Conservation (phyloP, 2,113 vertebrate species). For the Sphaerodactylus townsendi region DNA sequence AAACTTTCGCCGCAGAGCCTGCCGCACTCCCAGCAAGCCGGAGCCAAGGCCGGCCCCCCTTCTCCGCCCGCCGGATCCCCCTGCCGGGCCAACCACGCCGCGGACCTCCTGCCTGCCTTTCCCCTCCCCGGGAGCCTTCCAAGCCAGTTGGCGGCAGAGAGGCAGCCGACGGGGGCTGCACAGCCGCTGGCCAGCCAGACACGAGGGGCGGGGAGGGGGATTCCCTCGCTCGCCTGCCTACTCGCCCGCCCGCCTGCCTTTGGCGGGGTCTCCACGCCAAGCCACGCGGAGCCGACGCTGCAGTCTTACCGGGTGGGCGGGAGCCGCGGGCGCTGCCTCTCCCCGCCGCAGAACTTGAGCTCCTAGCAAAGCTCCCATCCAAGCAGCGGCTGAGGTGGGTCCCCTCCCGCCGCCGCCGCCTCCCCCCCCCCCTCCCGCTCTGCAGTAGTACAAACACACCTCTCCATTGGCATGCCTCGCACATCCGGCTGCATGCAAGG, state of each 20-base stretch:
- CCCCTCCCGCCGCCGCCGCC: not conserved
- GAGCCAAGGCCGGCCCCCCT: not conserved
- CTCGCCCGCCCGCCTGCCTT: rapidly evolving
- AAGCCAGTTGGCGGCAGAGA: not conserved
- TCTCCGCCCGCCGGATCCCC: rapidly evolving
- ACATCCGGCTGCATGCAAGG: slow-evolving; percentile 47
- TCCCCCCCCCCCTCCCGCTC: slow-evolving; percentile 11
- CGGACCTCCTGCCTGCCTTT: not conserved
- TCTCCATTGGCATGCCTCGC: slow-evolving; percentile 59
- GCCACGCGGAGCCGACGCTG: not conserved
- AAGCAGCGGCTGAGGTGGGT: not conserved
- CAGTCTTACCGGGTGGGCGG: slow-evolving; percentile 10
- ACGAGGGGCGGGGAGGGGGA: rapidly evolving
- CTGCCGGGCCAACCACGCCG: not conserved
- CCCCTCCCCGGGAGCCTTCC: not conserved
- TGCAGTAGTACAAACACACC: slow-evolving; percentile 44
- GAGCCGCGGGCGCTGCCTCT: not conserved
- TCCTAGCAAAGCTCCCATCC: not conserved
- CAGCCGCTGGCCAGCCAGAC: rapidly evolving
- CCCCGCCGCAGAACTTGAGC: slow-evolving; percentile 18
- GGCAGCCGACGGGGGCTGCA: not conserved
- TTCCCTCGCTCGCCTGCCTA: not conserved
- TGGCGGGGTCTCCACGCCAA: not conserved
- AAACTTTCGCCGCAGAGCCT: not conserved
- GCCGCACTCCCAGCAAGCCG: not conserved